Evolutionary conservation across 2,797 vertebrate species (phyloP).

Genomic region (Ceryle rudis): DNA sequence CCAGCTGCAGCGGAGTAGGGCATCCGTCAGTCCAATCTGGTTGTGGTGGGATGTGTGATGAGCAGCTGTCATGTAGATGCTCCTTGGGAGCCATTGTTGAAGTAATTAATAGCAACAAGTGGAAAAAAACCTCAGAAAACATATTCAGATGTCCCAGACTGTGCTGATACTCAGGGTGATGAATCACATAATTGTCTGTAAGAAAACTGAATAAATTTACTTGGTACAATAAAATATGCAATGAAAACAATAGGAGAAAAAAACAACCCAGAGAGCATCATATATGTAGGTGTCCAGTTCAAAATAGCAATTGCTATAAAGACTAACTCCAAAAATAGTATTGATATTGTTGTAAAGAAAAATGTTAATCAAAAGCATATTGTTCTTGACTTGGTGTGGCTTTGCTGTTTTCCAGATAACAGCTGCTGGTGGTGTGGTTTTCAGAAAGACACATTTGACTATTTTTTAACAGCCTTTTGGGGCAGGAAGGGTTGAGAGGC

Average conservation of each 20-base stretch:
- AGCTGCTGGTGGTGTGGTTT: neutral
- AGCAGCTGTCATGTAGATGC: constrained; percentile 17
- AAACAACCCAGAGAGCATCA: neutral
- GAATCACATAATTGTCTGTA: neutral
- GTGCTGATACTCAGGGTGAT: neutral
- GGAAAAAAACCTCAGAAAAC: accelerated
- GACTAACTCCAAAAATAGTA: neutral
- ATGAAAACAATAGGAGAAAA: neutral
- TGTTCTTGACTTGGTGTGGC: neutral
- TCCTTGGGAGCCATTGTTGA: constrained; percentile 6
- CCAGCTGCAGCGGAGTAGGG: neutral
- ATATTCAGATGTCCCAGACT: neutral
- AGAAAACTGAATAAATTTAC: neutral
- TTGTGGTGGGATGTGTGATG: neutral
- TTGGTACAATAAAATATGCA: neutral
- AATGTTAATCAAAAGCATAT: neutral
- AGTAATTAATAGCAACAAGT: constrained; percentile 47
- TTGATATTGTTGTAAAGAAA: neutral
- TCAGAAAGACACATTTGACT: neutral
- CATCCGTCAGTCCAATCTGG: neutral
- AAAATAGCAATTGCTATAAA: neutral
- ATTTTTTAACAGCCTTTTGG: neutral
- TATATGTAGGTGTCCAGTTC: neutral
- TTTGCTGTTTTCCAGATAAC: neutral
- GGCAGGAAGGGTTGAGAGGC: neutral